phyloP scores from a whole-genome alignment of 1,140 invertebrate genomes.

The Drosophila azteca region DNA sequence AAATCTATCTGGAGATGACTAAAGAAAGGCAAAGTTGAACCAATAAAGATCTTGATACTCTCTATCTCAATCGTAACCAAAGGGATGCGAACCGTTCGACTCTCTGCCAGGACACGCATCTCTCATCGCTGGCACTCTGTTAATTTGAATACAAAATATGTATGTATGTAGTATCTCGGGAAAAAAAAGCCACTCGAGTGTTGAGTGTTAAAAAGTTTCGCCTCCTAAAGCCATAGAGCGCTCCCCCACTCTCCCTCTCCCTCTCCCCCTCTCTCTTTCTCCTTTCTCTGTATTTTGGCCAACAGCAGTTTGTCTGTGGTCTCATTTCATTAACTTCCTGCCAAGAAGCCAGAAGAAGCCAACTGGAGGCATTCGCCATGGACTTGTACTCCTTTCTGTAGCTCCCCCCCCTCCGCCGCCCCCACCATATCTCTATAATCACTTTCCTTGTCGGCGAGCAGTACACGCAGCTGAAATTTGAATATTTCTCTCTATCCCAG shows the following conservation, averaged over 20 bases:
- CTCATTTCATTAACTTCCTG: slow-evolving; percentile 43
- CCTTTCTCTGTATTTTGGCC: no score
- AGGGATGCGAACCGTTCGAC: no score
- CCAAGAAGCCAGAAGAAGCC: slow-evolving; percentile 9
- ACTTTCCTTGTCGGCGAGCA: slow-evolving; percentile 26
- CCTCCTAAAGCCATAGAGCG: background rate
- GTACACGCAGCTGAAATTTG: slow-evolving; percentile 8
- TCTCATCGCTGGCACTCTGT: no score
- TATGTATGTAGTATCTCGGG: no score
- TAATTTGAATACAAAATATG: no score
- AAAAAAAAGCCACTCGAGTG: no score
- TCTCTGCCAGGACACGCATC: no score
- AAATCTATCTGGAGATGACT: no score
- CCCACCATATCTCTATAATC: slow-evolving; percentile 32
- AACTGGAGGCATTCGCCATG: slow-evolving; percentile 19
- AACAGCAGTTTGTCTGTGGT: slow-evolving; percentile 6
- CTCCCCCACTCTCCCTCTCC: background rate
- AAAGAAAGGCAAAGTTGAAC: no score
- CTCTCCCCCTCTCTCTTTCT: background rate
- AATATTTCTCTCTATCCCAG: background rate
- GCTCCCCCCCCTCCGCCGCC: background rate
- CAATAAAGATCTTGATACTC: no score
- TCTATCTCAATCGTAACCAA: no score
- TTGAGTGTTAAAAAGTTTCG: slow-evolving; percentile 1
- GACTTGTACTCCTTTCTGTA: slow-evolving; percentile 13